Percentiles rank a stretch among this genome's conserved stretches.
These are phyloP conservation scores for Smutsia temminckii DNA, from an alignment of 2,797 vertebrate species.

Conservation along the genomic window DNA sequence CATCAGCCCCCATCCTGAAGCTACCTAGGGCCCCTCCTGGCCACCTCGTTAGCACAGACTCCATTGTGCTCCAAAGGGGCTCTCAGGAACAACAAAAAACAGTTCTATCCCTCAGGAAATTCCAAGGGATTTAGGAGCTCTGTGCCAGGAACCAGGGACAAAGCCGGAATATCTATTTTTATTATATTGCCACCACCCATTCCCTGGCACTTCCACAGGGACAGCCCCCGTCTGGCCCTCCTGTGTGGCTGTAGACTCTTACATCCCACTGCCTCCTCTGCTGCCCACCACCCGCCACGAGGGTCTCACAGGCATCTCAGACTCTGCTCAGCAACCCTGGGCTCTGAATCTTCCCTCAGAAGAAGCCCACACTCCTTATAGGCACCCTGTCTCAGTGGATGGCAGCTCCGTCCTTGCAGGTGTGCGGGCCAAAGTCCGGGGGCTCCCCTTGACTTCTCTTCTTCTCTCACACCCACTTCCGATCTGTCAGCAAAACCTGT, in stretches of 20 bases:
- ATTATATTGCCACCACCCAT: too few species aligned
- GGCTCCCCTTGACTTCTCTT: background rate
- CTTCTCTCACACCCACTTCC: conserved; percentile 33
- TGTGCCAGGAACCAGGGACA: background rate
- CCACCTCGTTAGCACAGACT: background rate
- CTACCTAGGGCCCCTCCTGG: background rate
- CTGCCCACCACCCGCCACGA: background rate
- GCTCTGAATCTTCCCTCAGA: background rate
- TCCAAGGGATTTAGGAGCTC: background rate
- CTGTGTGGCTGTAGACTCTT: background rate
- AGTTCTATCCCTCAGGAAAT: background rate
- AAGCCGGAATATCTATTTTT: background rate
- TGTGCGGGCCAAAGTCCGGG: background rate
- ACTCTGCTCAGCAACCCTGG: background rate
- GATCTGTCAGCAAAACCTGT: conserved; percentile 46
- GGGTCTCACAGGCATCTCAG: background rate
- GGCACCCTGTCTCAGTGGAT: background rate
- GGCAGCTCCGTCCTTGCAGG: background rate
- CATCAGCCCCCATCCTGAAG: background rate
- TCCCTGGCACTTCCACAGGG: background rate
- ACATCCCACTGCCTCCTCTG: background rate
- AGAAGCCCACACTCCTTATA: background rate
- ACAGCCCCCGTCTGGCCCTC: background rate
- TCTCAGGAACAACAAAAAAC: background rate
- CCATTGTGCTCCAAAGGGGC: background rate